Evolutionary conservation across 2,797 vertebrate species (phyloP).

Genomic region (Mus caroli): DNA sequence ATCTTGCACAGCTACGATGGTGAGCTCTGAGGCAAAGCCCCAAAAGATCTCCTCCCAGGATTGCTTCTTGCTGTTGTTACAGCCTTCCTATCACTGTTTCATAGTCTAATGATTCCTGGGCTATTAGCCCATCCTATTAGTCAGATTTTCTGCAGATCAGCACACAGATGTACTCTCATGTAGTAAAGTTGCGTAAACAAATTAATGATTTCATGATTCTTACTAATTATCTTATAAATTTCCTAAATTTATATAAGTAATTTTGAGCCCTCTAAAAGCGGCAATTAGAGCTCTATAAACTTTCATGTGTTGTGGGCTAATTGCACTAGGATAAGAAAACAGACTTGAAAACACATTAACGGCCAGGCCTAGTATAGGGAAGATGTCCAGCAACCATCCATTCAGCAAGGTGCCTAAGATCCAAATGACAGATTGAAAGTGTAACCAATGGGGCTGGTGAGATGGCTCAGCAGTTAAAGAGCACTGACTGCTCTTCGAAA

Average conservation of each 20-base stretch:
- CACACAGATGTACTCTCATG: neutral
- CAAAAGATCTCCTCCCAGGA: neutral
- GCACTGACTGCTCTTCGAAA: too few species aligned
- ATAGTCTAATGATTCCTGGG: neutral
- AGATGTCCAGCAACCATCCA: too few species aligned
- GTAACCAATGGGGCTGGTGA: too few species aligned
- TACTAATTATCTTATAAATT: neutral
- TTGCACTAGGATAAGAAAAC: too few species aligned
- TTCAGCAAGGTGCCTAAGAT: too few species aligned
- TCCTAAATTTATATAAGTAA: neutral
- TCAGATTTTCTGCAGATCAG: neutral
- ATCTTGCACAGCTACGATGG: neutral
- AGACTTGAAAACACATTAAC: too few species aligned
- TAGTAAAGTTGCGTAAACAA: neutral
- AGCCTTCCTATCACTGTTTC: neutral
- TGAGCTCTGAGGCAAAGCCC: neutral
- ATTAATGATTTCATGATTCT: neutral
- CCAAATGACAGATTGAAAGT: too few species aligned
- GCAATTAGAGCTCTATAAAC: neutral
- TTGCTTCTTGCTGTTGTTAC: neutral
- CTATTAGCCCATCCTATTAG: neutral
- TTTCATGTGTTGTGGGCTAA: neutral
- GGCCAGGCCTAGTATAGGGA: too few species aligned
- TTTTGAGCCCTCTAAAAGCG: neutral
- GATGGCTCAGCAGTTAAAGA: too few species aligned